Percentiles rank a stretch among this genome's conserved stretches.
phyloP scores from a whole-genome alignment of 2,797 vertebrate species.

The Labroides dimidiatus region DNA sequence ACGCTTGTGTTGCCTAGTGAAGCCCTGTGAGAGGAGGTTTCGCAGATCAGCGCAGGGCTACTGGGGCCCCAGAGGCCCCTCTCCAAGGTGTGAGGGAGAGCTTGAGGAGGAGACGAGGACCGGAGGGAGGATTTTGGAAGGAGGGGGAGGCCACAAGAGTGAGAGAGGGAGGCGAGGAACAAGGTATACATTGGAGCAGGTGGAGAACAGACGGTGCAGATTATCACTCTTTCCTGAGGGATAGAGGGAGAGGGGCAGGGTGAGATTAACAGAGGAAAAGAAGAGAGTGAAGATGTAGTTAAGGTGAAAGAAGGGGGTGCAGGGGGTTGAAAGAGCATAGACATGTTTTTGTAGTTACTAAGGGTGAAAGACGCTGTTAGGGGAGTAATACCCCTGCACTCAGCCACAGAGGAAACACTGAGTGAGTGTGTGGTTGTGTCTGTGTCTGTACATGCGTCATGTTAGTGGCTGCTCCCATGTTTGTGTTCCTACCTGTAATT shows the following conservation, averaged over 20 bases:
- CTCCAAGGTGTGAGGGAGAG: slow-evolving; percentile 40
- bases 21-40: slow-evolving; percentile 62
- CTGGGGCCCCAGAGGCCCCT: slow-evolving; percentile 63
- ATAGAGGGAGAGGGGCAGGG: slow-evolving; percentile 54
- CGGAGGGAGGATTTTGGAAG: slow-evolving; percentile 26
- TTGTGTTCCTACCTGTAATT: slow-evolving; percentile 27
- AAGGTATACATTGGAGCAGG: slow-evolving; percentile 73
- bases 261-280: slow-evolving; percentile 58
- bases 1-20: slow-evolving; percentile 61
- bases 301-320: slow-evolving; percentile 13
- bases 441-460: slow-evolving; percentile 53
- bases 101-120: slow-evolving; percentile 26
- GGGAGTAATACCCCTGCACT: slow-evolving; percentile 70
- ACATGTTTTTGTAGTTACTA: slow-evolving; percentile 75
- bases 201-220: slow-evolving; percentile 82
- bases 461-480: slow-evolving; percentile 51
- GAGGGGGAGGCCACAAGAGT: slow-evolving; percentile 44
- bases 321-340: slow-evolving; percentile 68
- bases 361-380: slow-evolving; percentile 56
- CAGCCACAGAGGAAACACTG: slow-evolving; percentile 72
- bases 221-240: slow-evolving; percentile 79
- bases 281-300: slow-evolving; percentile 54
- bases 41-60: slow-evolving; percentile 54
- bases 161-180: slow-evolving; percentile 56
- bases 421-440: slow-evolving; percentile 59